Percentiles rank a stretch among this genome's conserved stretches.
phyloP scores from a whole-genome alignment of 2,888 invertebrate genomes.

The Drosophila falleni region DNA sequence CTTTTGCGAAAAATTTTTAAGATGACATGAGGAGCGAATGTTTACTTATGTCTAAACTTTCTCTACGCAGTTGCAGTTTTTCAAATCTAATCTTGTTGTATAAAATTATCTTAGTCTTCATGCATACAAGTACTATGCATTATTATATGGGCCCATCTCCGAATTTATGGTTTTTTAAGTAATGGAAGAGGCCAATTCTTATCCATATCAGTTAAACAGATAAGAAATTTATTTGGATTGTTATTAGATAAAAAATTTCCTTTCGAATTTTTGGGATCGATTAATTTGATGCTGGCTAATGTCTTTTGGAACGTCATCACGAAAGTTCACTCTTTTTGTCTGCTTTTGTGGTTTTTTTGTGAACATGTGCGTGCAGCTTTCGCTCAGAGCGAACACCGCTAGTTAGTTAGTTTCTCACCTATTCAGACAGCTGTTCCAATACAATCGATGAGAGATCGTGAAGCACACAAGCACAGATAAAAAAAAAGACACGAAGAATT shows the following conservation, averaged over 20 bases:
- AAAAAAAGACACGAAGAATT: background rate
- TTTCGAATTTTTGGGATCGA: background rate
- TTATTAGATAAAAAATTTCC: background rate
- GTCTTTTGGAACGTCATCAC: background rate
- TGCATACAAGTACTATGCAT: background rate
- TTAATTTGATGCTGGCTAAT: constrained; percentile 16
- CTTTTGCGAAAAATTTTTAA: background rate
- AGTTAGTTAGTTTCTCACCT: constrained; percentile 30
- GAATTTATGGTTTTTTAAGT: background rate
- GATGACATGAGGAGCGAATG: background rate
- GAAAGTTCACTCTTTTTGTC: background rate
- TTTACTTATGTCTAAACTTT: background rate
- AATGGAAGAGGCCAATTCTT: background rate
- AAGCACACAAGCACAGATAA: background rate
- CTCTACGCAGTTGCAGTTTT: background rate
- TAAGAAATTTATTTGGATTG: background rate
- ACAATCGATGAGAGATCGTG: constrained; percentile 27
- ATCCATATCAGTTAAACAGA: background rate
- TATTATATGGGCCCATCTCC: background rate
- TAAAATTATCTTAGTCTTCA: background rate
- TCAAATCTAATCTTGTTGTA: background rate
- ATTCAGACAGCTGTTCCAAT: constrained; percentile 41
- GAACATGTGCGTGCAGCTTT: constrained; percentile 39
- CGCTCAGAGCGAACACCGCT: constrained; percentile 25
- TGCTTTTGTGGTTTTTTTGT: background rate